A percentile compares a stretch with the other conserved stretches of the same genome.
Conservation (phyloP, 2,113 vertebrate species). For the Oenanthe melanoleuca region DNA sequence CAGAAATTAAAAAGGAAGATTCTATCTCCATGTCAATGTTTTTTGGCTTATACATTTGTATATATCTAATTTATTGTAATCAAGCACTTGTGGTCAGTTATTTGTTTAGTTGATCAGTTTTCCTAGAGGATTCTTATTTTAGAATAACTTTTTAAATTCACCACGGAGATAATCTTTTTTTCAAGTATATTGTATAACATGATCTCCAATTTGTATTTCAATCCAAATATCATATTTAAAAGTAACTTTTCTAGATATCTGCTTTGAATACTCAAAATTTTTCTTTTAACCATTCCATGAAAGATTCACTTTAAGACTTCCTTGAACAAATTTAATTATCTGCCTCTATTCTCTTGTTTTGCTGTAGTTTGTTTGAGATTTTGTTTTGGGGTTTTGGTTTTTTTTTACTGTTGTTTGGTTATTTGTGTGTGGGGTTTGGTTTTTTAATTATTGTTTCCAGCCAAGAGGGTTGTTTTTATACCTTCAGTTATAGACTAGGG, state of each 20-base stretch:
- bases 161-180: background rate
- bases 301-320: background rate
- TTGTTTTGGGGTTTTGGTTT: accelerated
- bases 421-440: background rate
- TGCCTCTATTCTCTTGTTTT: background rate
- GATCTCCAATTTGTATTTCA: background rate
- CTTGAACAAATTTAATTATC: background rate
- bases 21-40: background rate
- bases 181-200: background rate
- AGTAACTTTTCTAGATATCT: background rate
- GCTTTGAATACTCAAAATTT: background rate
- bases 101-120: background rate
- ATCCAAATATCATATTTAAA: background rate
- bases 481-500: background rate
- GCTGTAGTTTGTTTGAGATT: accelerated
- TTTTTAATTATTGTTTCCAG: background rate
- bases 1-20: background rate
- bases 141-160: background rate
- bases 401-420: background rate
- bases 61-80: background rate
- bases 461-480: background rate
- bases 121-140: background rate
- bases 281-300: background rate
- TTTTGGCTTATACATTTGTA: background rate
- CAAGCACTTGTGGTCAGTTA: background rate